A percentile compares a stretch with the other conserved stretches of the same genome.
These are phyloP conservation scores for Ahaetulla prasina DNA, from an alignment of 2,113 vertebrate genomes.

Conservation along the genomic window DNA sequence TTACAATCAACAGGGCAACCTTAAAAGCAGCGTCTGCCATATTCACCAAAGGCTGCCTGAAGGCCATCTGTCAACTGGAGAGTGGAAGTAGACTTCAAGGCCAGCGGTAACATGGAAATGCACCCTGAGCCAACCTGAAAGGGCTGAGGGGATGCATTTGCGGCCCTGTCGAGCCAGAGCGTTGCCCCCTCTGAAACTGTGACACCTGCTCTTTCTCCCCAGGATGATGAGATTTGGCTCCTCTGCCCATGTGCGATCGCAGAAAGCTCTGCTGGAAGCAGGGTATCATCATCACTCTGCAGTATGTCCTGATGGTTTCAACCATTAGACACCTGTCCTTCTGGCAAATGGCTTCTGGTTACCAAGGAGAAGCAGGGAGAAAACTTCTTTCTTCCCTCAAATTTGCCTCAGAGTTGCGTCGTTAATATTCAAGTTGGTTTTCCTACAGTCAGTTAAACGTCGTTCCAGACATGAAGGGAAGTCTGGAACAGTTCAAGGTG, in stretches of 20 bases:
- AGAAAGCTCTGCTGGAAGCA: constrained; percentile 45
- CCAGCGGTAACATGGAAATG: background rate
- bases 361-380: constrained; percentile 44
- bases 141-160: background rate
- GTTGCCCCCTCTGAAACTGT: constrained; percentile 6
- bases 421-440: constrained; percentile 12
- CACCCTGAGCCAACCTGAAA: background rate
- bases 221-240: constrained; percentile 43
- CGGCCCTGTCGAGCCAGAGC: background rate
- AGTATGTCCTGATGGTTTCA: constrained; percentile 57
- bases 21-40: background rate
- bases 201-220: constrained; percentile 35
- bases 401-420: background rate
- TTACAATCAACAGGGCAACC: background rate
- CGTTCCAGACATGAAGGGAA: background rate
- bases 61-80: background rate
- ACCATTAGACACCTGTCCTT: constrained; percentile 67
- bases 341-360: constrained; percentile 62
- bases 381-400: constrained; percentile 2
- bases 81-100: background rate
- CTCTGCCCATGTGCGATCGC: constrained; percentile 43
- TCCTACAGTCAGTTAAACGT: background rate
- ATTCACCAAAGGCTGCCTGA: background rate
- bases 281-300: constrained; percentile 58
- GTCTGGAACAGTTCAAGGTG: background rate